phyloP scores from a whole-genome alignment of 2,113 vertebrate genomes.

The Notarius quadriscutis region DNA sequence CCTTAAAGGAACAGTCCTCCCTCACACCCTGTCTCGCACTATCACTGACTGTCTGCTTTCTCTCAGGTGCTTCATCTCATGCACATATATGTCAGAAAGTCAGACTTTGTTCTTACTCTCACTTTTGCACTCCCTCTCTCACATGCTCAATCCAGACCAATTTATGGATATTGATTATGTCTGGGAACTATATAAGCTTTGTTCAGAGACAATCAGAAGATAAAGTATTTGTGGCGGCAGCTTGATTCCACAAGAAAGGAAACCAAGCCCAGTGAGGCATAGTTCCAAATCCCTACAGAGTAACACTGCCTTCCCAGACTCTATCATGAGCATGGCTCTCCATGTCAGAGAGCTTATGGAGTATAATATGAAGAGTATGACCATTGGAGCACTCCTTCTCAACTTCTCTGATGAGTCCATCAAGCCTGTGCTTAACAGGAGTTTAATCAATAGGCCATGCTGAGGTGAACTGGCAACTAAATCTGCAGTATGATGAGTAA shows the following conservation, averaged over 20 bases:
- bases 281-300: conserved; percentile 9
- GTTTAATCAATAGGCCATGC: conserved; percentile 31
- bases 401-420: conserved; percentile 1
- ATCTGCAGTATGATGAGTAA: conserved; percentile 29
- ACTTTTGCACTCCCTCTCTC: neutral
- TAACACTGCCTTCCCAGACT: conserved; percentile 9
- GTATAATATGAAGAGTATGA: conserved; percentile 8
- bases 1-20: conserved; percentile 47
- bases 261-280: neutral
- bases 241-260: neutral
- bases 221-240: neutral
- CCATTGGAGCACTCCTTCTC: neutral
- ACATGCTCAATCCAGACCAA: neutral
- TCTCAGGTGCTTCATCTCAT: conserved; percentile 21
- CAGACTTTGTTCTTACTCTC: neutral
- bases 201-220: neutral
- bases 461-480: conserved; percentile 22
- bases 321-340: neutral
- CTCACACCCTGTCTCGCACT: neutral
- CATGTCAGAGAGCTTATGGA: conserved; percentile 13
- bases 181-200: conserved; percentile 9
- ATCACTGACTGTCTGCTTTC: neutral
- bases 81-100: conserved; percentile 31
- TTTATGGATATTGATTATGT: conserved; percentile 14
- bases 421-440: conserved; percentile 15